phyloP scores from a whole-genome alignment of 1,140 invertebrate species.

The Orussus abietinus region DNA sequence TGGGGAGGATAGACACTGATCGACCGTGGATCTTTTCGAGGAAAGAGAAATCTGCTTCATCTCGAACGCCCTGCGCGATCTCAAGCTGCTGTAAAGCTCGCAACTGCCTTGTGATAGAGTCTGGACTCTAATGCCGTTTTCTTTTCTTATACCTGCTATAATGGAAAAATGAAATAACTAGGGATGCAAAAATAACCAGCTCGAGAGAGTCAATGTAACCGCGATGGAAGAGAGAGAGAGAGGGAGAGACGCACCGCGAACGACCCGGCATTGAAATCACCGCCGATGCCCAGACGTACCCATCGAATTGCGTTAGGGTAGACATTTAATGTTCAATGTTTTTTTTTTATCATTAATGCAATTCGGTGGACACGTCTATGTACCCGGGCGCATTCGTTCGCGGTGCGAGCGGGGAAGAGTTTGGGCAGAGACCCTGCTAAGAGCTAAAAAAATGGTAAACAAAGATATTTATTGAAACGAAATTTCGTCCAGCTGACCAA shows the following conservation, averaged over 20 bases:
- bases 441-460: neutral
- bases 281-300: too few relatives aligned
- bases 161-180: neutral
- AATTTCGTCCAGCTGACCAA: conserved; percentile 54
- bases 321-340: too few relatives aligned
- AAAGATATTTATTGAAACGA: conserved; percentile 29
- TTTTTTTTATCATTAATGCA: too few relatives aligned
- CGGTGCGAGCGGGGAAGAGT: too few relatives aligned
- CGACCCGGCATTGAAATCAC: too few relatives aligned
- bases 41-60: neutral
- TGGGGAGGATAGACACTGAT: conserved; percentile 7
- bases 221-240: conserved; percentile 15
- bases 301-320: too few relatives aligned
- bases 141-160: conserved; percentile 8
- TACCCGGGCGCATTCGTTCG: too few relatives aligned
- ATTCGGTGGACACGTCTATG: too few relatives aligned
- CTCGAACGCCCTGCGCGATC: conserved; percentile 8
- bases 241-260: too few relatives aligned
- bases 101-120: conserved; percentile 53
- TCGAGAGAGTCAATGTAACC: conserved; percentile 4
- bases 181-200: conserved; percentile 9
- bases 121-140: conserved; percentile 37
- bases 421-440: too few relatives aligned
- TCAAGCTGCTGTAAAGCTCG: conserved; percentile 41
- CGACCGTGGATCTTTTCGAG: neutral